Percentiles rank a stretch among this genome's conserved stretches.
Evolutionary conservation across 2,113 vertebrate genomes (phyloP).

Genomic region (Malurus cyaneus): DNA sequence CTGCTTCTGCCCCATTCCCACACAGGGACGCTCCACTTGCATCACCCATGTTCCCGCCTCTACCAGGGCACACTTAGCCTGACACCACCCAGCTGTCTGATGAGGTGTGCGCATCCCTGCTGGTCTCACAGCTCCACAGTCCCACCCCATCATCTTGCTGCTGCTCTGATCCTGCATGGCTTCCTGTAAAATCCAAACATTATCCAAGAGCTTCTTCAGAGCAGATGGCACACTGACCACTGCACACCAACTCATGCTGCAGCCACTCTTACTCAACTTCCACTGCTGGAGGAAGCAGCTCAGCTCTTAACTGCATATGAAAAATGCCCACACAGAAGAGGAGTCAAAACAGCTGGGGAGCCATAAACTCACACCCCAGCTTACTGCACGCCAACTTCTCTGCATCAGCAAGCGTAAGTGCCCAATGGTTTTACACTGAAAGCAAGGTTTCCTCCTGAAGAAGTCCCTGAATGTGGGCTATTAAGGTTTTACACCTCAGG

Average conservation of each 20-base stretch:
- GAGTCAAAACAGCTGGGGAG: neutral
- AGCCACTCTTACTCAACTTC: neutral
- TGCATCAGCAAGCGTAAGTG: neutral
- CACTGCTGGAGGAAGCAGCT: neutral
- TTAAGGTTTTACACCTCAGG: neutral
- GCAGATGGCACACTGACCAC: accelerated
- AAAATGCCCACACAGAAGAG: neutral
- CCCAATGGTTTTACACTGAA: neutral
- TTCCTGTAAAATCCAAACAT: neutral
- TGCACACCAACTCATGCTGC: accelerated
- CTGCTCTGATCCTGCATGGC: neutral
- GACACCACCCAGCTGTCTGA: accelerated
- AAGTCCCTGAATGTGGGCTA: neutral
- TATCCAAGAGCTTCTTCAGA: neutral
- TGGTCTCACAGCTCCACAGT: neutral
- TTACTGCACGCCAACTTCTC: neutral
- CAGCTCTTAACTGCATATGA: neutral
- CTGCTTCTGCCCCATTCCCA: neutral
- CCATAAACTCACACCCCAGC: neutral
- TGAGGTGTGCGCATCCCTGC: accelerated
- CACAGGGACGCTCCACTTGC: neutral
- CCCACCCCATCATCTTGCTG: neutral
- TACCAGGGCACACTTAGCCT: accelerated
- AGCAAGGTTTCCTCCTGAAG: neutral
- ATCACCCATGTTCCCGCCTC: neutral